phyloP scores from a whole-genome alignment of 1,140 invertebrate species.

The Patella vulgata region DNA sequence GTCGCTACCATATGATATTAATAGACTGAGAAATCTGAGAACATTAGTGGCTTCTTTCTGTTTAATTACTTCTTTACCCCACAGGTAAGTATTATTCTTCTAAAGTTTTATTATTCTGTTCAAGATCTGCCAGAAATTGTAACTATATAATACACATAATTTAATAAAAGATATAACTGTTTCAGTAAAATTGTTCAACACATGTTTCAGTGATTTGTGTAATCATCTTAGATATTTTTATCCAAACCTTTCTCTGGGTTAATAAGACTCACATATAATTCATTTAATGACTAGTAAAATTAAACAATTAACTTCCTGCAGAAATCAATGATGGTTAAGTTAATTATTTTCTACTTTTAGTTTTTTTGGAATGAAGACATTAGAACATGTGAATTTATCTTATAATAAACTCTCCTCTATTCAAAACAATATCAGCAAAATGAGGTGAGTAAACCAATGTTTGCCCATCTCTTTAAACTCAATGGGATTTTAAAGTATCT shows the following conservation, averaged over 20 bases:
- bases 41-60: slow-evolving; percentile 61
- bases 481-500: too few species aligned
- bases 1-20: slow-evolving; percentile 58
- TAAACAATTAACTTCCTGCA: too few species aligned
- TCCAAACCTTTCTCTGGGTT: too few species aligned
- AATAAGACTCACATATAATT: too few species aligned
- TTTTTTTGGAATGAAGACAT: slow-evolving; percentile 49
- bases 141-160: not conserved
- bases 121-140: not conserved
- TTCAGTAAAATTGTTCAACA: not conserved
- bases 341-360: too few species aligned
- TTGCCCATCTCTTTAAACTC: too few species aligned
- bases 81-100: slow-evolving; percentile 47
- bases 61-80: slow-evolving; percentile 55
- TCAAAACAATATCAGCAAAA: slow-evolving; percentile 54
- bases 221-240: too few species aligned
- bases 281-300: too few species aligned
- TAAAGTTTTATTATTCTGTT: slow-evolving; percentile 5
- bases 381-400: slow-evolving; percentile 57
- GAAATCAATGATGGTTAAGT: too few species aligned
- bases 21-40: slow-evolving; percentile 49
- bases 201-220: not conserved
- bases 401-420: slow-evolving; percentile 62
- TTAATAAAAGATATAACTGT: not conserved
- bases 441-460: slow-evolving; percentile 50